These are phyloP conservation scores for Anguilla pacifica DNA, from an alignment of 2,797 vertebrate genomes.

Conservation along the genomic window DNA sequence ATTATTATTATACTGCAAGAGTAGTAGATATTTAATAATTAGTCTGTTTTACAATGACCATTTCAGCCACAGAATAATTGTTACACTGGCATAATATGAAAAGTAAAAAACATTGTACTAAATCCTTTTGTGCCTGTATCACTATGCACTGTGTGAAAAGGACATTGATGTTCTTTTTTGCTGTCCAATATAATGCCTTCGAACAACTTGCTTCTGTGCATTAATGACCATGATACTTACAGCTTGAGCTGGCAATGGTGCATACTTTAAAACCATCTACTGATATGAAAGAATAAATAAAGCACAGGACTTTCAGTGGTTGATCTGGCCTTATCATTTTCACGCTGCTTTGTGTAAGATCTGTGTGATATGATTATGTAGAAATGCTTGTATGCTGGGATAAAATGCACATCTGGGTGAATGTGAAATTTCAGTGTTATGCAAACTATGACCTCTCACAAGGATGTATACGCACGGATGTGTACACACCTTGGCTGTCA, in stretches of 20 bases:
- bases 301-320: not conserved
- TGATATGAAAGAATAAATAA: not conserved
- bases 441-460: no score
- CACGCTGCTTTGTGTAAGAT: not conserved
- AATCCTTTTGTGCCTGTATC: not conserved
- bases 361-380: no score
- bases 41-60: not conserved
- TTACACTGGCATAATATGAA: not conserved
- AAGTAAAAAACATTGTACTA: not conserved
- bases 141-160: not conserved
- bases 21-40: not conserved
- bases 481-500: no score
- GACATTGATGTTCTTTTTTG: not conserved
- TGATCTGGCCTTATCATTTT: not conserved
- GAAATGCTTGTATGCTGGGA: not conserved
- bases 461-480: no score
- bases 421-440: no score
- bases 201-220: not conserved
- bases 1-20: not conserved
- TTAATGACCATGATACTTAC: not conserved
- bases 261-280: not conserved
- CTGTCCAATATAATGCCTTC: not conserved
- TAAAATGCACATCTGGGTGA: no score
- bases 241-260: not conserved
- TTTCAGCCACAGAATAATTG: not conserved